Percentiles rank a stretch among this genome's conserved stretches.
These are phyloP conservation scores for Poecilia wingei DNA, from an alignment of 2,797 vertebrate species.

Conservation along the genomic window DNA sequence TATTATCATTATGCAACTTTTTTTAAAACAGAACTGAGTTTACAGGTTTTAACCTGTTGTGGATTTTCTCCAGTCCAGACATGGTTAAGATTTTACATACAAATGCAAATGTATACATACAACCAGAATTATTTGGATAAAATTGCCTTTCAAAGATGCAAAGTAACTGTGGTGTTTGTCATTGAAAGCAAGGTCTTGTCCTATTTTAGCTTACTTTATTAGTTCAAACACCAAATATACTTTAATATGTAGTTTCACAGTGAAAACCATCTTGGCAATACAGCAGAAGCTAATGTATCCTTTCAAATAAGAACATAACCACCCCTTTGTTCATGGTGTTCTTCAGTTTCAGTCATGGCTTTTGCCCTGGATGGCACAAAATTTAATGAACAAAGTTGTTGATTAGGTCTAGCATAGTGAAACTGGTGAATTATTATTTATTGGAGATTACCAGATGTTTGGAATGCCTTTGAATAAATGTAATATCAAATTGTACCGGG, in stretches of 20 bases:
- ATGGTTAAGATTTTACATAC: background rate
- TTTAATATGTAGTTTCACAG: background rate
- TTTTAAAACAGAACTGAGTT: background rate
- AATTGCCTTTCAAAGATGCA: background rate
- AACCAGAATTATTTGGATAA: background rate
- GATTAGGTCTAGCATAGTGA: background rate
- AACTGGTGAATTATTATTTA: background rate
- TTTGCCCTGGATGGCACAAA: background rate
- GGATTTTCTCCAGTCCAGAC: background rate
- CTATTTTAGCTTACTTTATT: background rate
- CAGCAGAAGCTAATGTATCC: background rate
- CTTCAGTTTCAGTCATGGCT: background rate
- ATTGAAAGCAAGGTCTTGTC: background rate
- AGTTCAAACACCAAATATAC: background rate
- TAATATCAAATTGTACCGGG: background rate
- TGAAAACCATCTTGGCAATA: background rate
- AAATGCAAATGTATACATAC: background rate
- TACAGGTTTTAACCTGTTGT: background rate
- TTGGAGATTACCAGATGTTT: background rate
- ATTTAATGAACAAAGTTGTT: background rate
- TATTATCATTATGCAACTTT: background rate
- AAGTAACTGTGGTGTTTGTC: background rate
- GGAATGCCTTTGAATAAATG: background rate
- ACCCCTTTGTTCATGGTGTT: background rate
- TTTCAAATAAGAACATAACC: no score